Evolutionary conservation across 1,140 invertebrate genomes (phyloP), one percentile per base, ranked within the genome.

Genomic region (Plodia interpunctella): DNA sequence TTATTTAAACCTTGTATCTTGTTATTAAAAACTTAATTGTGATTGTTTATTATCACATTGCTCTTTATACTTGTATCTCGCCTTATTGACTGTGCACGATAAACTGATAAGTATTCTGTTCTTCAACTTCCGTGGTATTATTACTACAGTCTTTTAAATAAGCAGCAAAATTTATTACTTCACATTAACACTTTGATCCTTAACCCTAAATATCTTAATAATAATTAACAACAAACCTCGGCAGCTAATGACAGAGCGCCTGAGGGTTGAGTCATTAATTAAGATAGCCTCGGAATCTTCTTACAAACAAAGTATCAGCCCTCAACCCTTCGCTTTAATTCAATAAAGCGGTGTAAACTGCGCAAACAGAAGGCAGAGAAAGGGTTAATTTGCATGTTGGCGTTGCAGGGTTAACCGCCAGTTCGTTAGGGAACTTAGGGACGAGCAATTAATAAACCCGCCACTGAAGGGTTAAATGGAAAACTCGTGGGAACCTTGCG

Each of bases 321-420:
- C 74, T 75, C 74, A 83, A 77, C 80, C 83, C 82, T 83, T 70
- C 63, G 76, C 68, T 75, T 80, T 89, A 87, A 89, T 89, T 87
- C 83, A 89, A 89, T 89, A 86, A 86, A 81, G 80, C 74, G 73
- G 76, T 83, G 78, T 83, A 81, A 83, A 77, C 69, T 77, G 72
- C 68, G 63, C 71, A 83, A 82, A 85, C 76, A 77, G 76, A 58
- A 62, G 69, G 73, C 80, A 60, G 80, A 70, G 81, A 84, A 87
- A 87, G 87, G 87, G 84, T 89, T 89, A 83, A 89, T 89, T 89
- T 89, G 82, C 87, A 84, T 87, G 84, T 78, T 73, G 76, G 76
- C 65, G 66, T 80, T 80, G 78, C 70, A 74, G 81, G 83, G 84
- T 87, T 88, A 87, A 89, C 83, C 78, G 78, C 60, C 73, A 72